phyloP scores from a whole-genome alignment of 1,140 invertebrate species.

The Sminthurinus signatus region DNA sequence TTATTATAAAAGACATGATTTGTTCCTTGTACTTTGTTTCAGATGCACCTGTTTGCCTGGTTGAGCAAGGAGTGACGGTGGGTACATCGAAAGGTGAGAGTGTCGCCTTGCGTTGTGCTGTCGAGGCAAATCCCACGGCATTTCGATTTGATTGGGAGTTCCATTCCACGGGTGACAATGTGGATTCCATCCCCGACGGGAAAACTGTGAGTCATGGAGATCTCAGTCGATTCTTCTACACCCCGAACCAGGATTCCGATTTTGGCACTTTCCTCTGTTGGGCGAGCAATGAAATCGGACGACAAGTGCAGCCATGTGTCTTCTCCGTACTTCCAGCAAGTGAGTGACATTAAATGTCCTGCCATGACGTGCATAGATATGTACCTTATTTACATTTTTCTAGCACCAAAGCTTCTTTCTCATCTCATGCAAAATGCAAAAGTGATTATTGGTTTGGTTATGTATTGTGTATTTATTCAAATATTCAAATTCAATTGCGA shows the following conservation, averaged over 20 bases:
- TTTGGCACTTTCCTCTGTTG: conserved; percentile 39
- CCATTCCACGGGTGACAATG: conserved; percentile 38
- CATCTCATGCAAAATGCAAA: too few species aligned
- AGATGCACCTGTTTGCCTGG: conserved; percentile 39
- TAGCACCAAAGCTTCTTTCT: too few species aligned
- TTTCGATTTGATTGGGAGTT: conserved; percentile 41
- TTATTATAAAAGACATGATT: too few species aligned
- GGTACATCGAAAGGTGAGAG: conserved; percentile 41
- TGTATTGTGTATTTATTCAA: too few species aligned
- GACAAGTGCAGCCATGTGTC: conserved; percentile 59
- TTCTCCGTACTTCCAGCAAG: conserved; percentile 65
- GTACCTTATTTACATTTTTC: too few species aligned
- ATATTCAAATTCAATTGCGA: too few species aligned
- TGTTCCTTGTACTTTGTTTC: too few species aligned
- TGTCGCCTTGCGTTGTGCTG: conserved; percentile 36
- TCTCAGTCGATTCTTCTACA: conserved; percentile 37
- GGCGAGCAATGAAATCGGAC: conserved; percentile 58
- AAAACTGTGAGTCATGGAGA: conserved; percentile 34
- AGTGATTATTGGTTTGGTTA: too few species aligned
- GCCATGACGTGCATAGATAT: too few species aligned
- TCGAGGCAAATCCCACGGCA: conserved; percentile 29
- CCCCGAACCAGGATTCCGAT: conserved; percentile 35
- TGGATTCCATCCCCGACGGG: conserved; percentile 35
- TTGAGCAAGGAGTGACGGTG: conserved; percentile 36
- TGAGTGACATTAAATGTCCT: conserved; percentile 25